phyloP scores from a whole-genome alignment of 2,113 vertebrate species.

The Cairina moschata region DNA sequence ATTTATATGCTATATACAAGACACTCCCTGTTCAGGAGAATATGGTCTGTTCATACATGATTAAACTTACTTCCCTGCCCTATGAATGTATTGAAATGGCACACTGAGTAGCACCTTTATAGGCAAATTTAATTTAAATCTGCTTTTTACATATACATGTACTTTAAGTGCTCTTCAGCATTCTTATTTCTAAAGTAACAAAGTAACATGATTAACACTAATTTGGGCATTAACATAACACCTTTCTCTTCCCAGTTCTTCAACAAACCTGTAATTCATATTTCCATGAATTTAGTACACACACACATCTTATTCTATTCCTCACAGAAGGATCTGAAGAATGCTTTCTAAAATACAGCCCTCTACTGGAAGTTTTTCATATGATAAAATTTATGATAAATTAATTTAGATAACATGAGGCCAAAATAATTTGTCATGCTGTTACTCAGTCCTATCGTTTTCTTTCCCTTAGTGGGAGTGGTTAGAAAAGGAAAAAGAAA shows the following conservation, averaged over 20 bases:
- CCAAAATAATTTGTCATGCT: slow-evolving; percentile 7
- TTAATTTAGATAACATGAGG: not conserved
- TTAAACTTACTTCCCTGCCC: not conserved
- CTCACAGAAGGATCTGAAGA: not conserved
- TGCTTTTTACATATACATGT: not conserved
- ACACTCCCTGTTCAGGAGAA: not conserved
- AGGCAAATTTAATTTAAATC: not conserved
- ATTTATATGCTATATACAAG: not conserved
- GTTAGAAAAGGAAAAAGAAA: not conserved
- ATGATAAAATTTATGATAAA: not conserved
- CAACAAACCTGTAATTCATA: not conserved
- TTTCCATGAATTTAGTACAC: not conserved
- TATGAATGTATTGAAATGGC: not conserved
- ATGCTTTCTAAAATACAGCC: not conserved
- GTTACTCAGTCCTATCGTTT: not conserved
- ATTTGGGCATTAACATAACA: not conserved
- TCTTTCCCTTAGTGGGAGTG: not conserved
- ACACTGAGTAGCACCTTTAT: not conserved
- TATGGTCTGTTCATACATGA: not conserved
- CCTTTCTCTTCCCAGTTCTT: not conserved
- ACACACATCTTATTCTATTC: not conserved
- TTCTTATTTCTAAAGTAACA: not conserved
- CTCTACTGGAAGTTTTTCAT: not conserved
- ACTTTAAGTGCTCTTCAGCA: not conserved
- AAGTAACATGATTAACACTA: not conserved